Evolutionary conservation across 2,888 invertebrate species (phyloP).

Genomic region (Stenichneumon culpator): DNA sequence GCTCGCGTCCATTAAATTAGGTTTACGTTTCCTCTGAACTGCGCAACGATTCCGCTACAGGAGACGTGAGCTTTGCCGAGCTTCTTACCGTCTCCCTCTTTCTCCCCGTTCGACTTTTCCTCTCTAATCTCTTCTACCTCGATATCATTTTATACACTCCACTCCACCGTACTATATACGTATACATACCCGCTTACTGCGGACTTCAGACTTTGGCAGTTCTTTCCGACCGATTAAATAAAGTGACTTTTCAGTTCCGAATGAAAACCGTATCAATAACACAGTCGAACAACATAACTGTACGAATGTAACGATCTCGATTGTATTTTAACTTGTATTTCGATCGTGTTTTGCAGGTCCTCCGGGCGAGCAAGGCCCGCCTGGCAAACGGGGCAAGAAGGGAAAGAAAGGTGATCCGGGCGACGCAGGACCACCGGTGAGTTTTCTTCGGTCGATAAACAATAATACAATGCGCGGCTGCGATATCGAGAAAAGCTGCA

Average conservation of each 20-base stretch:
- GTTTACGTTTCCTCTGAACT: slow-evolving; percentile 74
- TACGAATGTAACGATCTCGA: neutral
- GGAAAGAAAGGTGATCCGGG: slow-evolving; percentile 96
- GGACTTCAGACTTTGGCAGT: slow-evolving; percentile 5
- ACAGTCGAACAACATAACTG: neutral
- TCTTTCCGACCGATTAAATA: slow-evolving; percentile 22
- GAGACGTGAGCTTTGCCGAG: slow-evolving; percentile 56
- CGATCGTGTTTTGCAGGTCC: slow-evolving; percentile 86
- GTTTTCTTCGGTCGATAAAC: slow-evolving; percentile 80
- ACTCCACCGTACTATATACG: slow-evolving; percentile 9
- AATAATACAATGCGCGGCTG: slow-evolving; percentile 43
- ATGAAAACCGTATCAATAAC: neutral
- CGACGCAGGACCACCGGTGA: slow-evolving; percentile 92
- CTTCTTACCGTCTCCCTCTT: slow-evolving; percentile 26
- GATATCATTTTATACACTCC: slow-evolving; percentile 39
- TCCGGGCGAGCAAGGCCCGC: slow-evolving; percentile 93
- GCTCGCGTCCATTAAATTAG: slow-evolving; percentile 70
- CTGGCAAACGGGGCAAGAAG: slow-evolving; percentile 95
- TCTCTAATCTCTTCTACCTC: slow-evolving; percentile 17
- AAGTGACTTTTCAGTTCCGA: neutral
- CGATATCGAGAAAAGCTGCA: slow-evolving; percentile 31
- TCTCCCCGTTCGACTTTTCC: slow-evolving; percentile 42
- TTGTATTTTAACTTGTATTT: slow-evolving; percentile 41
- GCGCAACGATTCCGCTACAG: slow-evolving; percentile 65
- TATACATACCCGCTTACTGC: slow-evolving; percentile 12